Conservation (phyloP, 1,140 invertebrate species). For the Zaprionus camerounensis region DNA sequence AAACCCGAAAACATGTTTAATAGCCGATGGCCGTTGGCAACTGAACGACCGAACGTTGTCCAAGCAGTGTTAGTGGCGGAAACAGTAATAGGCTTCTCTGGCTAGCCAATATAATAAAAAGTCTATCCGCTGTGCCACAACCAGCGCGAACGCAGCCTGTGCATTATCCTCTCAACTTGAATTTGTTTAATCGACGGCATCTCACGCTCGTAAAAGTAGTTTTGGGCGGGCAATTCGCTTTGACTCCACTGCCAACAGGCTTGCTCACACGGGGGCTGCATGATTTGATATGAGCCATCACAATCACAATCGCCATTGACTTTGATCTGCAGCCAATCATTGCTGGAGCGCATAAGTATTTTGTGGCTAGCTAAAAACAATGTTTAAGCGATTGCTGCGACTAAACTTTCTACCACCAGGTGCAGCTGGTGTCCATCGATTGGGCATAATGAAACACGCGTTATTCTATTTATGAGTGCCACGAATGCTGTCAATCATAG, state of each 20-base stretch:
- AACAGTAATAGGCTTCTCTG: conserved; percentile 44
- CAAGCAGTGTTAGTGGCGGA: conserved; percentile 22
- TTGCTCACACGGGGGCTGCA: conserved; percentile 38
- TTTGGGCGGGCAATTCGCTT: conserved; percentile 31
- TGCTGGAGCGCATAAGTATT: conserved; percentile 39
- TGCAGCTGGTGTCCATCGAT: conserved; percentile 3
- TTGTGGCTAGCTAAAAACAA: conserved; percentile 54
- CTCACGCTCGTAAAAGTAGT: conserved; percentile 64
- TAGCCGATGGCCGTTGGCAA: conserved; percentile 20
- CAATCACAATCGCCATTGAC: conserved; percentile 33
- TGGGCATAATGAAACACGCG: not conserved
- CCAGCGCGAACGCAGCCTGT: conserved; percentile 13
- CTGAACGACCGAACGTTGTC: not conserved
- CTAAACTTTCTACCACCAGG: conserved; percentile 68
- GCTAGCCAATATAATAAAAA: conserved; percentile 40
- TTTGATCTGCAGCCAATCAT: conserved; percentile 54
- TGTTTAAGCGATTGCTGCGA: conserved; percentile 44
- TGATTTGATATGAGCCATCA: conserved; percentile 65
- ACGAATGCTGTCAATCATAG: conserved; percentile 1
- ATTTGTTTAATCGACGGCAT: conserved; percentile 66
- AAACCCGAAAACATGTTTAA: conserved; percentile 33
- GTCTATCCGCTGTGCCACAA: conserved; percentile 38
- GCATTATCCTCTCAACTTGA: conserved; percentile 36
- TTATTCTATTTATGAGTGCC: conserved; percentile 3
- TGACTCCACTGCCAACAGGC: not conserved